Percentiles rank a stretch among this genome's conserved stretches.
Evolutionary conservation across 1,140 invertebrate species (phyloP).

Genomic region (Drosophila hydei): DNA sequence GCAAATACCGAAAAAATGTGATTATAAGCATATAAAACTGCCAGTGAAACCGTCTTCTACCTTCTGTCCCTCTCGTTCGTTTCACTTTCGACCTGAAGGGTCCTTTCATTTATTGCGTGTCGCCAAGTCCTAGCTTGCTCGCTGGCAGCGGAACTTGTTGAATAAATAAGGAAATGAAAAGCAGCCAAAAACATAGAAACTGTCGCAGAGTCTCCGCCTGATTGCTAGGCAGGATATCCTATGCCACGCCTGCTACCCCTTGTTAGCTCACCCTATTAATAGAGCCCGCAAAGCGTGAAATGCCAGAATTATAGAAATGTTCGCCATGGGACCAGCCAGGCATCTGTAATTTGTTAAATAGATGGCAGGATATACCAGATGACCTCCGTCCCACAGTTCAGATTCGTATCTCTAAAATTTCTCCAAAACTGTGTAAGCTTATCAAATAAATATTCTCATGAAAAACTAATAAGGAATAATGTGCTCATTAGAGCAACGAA

Average conservation of each 20-base stretch:
- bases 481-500: neutral
- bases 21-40: constrained; percentile 75
- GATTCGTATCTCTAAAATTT: neutral
- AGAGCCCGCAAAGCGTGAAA: constrained; percentile 21
- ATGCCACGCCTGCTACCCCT: constrained; percentile 1
- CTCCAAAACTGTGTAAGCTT: neutral
- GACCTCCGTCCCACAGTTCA: neutral
- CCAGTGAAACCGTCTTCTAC: constrained; percentile 13
- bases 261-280: constrained; percentile 29
- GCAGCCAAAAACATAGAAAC: constrained; percentile 52
- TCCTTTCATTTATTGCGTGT: constrained; percentile 47
- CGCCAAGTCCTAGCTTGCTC: constrained; percentile 22
- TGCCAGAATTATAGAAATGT: constrained; percentile 13
- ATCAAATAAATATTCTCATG: neutral
- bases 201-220: constrained; percentile 53
- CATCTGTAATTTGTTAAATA: constrained; percentile 33
- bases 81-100: constrained; percentile 24
- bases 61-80: neutral
- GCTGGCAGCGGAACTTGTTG: constrained; percentile 68
- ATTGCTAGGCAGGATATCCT: constrained; percentile 73
- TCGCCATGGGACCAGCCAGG: constrained; percentile 7
- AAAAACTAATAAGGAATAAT: neutral
- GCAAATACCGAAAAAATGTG: constrained; percentile 54
- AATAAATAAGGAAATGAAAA: constrained; percentile 80
- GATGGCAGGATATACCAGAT: constrained; percentile 20